Conservation (phyloP, 37 sponge, comb jelly and placozoan genomes). For the Lycopodina hypogea region DNA sequence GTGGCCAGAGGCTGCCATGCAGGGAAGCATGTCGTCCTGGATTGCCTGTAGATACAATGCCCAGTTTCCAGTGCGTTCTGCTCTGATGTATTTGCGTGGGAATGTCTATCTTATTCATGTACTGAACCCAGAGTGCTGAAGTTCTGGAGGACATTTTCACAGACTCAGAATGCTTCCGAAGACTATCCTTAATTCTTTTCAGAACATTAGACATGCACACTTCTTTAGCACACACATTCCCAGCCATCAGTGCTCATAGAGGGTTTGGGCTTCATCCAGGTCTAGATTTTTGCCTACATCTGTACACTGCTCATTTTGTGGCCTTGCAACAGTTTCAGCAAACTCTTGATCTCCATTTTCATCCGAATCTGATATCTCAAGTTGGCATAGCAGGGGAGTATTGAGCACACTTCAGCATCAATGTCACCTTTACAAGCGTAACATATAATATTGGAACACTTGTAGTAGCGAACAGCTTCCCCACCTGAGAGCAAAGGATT, state of each 20-base stretch:
- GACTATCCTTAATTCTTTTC: conserved; percentile 23
- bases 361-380: background rate
- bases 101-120: conserved; percentile 49
- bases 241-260: conserved; percentile 27
- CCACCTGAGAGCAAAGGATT: too few species aligned
- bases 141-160: conserved; percentile 30
- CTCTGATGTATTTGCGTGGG: conserved; percentile 37
- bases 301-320: too few species aligned
- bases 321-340: too few species aligned
- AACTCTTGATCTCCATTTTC: background rate
- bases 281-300: background rate
- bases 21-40: conserved; percentile 41
- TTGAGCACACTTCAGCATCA: conserved; percentile 12
- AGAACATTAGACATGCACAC: conserved; percentile 13
- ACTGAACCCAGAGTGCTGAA: conserved; percentile 40
- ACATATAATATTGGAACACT: too few species aligned
- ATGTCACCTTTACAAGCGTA: too few species aligned
- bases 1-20: conserved; percentile 39
- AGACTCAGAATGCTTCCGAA: conserved; percentile 8
- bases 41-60: conserved; percentile 31
- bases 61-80: conserved; percentile 50
- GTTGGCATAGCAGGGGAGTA: conserved; percentile 14
- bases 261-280: conserved; percentile 19
- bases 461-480: too few species aligned
- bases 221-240: conserved; percentile 12